Conservation (phyloP, 92 coral and sea anemone genomes). For the Scolanthus callimorphus region DNA sequence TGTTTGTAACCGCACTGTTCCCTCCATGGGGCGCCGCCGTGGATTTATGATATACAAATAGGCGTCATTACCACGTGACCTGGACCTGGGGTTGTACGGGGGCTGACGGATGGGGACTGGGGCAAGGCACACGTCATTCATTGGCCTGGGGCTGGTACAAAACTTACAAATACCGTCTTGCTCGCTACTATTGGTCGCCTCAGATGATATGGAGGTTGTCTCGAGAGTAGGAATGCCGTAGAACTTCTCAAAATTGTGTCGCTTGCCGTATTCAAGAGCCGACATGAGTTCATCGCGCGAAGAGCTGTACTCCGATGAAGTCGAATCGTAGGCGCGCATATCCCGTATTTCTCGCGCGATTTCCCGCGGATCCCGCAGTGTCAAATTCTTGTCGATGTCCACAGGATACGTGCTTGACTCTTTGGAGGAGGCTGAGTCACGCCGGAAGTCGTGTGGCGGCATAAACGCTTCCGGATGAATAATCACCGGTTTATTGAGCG, state of each 20-base stretch:
- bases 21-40: conserved; percentile 42
- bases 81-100: conserved; percentile 65
- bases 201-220: conserved; percentile 91
- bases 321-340: conserved; percentile 92
- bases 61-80: conserved; percentile 78
- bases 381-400: conserved; percentile 49
- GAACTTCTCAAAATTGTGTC: conserved; percentile 88
- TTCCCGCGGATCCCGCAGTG: conserved; percentile 9
- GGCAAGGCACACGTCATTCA: conserved; percentile 66
- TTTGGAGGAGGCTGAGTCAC: conserved; percentile 66
- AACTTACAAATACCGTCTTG: conserved; percentile 98
- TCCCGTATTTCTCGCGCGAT: conserved; percentile 57
- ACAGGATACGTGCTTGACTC: conserved; percentile 68
- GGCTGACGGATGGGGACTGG: conserved; percentile 75
- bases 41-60: conserved; percentile 69
- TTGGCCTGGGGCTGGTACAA: conserved; percentile 82
- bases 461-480: conserved; percentile 16
- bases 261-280: conserved; percentile 93
- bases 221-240: conserved; percentile 98
- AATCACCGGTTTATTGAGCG: conserved; percentile 22
- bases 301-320: conserved; percentile 98
- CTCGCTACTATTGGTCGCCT: conserved; percentile 93
- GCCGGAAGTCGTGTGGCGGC: conserved; percentile 24
- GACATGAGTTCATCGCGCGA: conserved; percentile 98
- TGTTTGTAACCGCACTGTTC: conserved; percentile 22